These are phyloP conservation scores for Acronicta alni DNA, from an alignment of 2,888 invertebrate genomes.

Conservation along the genomic window DNA sequence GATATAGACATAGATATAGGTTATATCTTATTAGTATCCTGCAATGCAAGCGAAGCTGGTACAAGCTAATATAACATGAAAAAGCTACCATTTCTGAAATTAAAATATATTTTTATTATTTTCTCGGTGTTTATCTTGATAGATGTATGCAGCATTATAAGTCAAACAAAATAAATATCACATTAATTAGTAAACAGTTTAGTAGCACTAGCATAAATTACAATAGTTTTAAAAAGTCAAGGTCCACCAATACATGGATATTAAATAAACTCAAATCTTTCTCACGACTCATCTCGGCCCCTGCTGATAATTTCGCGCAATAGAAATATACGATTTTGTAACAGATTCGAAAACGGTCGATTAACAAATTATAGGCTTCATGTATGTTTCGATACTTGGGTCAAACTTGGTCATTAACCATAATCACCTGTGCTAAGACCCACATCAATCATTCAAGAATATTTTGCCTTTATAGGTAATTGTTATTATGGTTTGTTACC, in stretches of 20 bases:
- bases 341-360: conserved; percentile 45
- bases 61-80: too few species aligned
- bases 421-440: conserved; percentile 21
- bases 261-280: conserved; percentile 38
- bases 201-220: conserved; percentile 36
- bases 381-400: conserved; percentile 26
- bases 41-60: too few species aligned
- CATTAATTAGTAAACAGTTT: conserved; percentile 40
- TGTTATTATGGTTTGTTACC: too few species aligned
- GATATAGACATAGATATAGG: too few species aligned
- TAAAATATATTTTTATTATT: too few species aligned
- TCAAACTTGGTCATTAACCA: conserved; percentile 16
- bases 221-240: conserved; percentile 53
- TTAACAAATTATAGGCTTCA: conserved; percentile 51
- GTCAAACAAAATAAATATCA: conserved; percentile 5
- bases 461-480: conserved; percentile 25
- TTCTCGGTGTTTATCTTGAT: background rate
- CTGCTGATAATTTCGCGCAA: conserved; percentile 39
- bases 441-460: conserved; percentile 16
- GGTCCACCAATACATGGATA: conserved; percentile 33
- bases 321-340: conserved; percentile 53
- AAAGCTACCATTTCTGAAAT: too few species aligned
- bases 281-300: conserved; percentile 41
- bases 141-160: background rate
- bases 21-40: too few species aligned